These are phyloP conservation scores for Diploptera punctata DNA, from an alignment of 2,888 invertebrate genomes.

Conservation along the genomic window DNA sequence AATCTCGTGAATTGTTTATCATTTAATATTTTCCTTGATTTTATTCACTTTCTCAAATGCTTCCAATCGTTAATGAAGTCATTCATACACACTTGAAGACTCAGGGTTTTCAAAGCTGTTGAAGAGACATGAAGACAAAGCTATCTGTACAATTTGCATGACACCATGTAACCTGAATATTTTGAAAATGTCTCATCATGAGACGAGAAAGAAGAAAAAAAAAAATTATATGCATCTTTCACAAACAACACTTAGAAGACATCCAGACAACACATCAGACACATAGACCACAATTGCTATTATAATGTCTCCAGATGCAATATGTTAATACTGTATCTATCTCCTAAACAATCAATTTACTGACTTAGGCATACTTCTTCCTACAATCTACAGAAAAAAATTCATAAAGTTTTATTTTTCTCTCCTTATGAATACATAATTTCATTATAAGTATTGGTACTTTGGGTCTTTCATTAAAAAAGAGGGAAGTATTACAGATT, in stretches of 20 bases:
- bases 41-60: too few species aligned
- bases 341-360: conserved; percentile 1
- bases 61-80: too few species aligned
- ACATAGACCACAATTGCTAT: conserved; percentile 4
- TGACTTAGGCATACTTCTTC: not conserved
- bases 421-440: not conserved
- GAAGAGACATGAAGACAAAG: too few species aligned
- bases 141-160: too few species aligned
- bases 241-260: conserved; percentile 18
- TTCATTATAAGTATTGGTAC: conserved; percentile 7
- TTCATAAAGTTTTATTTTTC: not conserved
- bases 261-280: conserved; percentile 6
- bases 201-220: not conserved
- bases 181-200: conserved; percentile 1
- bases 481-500: not conserved
- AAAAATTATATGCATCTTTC: not conserved
- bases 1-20: too few species aligned
- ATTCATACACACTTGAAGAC: too few species aligned
- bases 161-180: too few species aligned
- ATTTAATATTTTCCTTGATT: too few species aligned
- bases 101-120: too few species aligned
- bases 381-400: not conserved
- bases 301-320: conserved; percentile 1
- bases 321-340: conserved; percentile 18
- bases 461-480: not conserved